Conservation (phyloP, 2,113 vertebrate genomes). For the Pionites leucogaster region DNA sequence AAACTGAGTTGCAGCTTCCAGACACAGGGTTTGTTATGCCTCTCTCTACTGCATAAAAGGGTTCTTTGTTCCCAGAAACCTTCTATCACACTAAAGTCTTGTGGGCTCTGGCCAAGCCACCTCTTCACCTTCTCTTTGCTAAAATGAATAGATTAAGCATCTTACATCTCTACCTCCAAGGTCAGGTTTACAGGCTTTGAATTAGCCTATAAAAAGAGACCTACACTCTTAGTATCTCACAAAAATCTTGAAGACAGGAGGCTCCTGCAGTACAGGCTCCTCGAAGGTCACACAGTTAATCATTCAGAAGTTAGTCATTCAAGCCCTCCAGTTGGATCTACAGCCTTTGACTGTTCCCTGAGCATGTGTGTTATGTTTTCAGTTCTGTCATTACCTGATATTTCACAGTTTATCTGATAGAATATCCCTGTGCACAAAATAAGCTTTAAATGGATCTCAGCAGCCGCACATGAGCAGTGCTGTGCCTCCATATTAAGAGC, state of each 20-base stretch:
- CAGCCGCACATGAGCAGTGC: neutral
- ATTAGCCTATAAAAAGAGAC: neutral
- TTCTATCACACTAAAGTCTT: conserved; percentile 36
- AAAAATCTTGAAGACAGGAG: neutral
- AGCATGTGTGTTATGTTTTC: neutral
- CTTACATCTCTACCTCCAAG: neutral
- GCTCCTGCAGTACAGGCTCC: neutral
- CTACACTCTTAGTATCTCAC: neutral
- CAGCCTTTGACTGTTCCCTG: neutral
- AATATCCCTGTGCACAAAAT: neutral
- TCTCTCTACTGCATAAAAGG: conserved; percentile 7
- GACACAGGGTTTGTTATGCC: conserved; percentile 50
- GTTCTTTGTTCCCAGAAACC: conserved; percentile 50
- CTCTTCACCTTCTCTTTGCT: conserved; percentile 6
- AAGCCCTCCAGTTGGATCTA: neutral
- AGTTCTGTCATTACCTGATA: neutral
- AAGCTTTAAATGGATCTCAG: neutral
- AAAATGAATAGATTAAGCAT: conserved; percentile 2
- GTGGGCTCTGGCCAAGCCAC: conserved; percentile 11
- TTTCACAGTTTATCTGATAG: neutral
- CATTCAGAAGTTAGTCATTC: neutral
- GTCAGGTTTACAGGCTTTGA: conserved; percentile 10
- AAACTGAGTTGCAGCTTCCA: conserved; percentile 41
- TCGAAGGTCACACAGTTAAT: neutral
- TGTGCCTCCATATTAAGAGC: neutral